Evolutionary conservation across 1,140 invertebrate genomes (phyloP), one percentile per base, ranked within the genome.

Genomic region (Coenobita brevimanus): DNA sequence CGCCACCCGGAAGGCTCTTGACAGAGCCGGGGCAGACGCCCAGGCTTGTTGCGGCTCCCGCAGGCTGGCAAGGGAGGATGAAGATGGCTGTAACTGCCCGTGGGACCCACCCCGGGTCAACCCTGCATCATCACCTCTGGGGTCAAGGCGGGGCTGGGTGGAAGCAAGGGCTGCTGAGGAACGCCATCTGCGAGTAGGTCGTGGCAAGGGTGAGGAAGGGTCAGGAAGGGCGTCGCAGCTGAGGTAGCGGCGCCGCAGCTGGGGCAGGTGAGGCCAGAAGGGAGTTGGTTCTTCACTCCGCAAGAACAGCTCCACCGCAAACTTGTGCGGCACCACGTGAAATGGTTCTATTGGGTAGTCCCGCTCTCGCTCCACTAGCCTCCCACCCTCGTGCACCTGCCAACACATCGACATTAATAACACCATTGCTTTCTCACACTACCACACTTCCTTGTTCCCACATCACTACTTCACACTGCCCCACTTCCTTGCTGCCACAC

Each of bases 261-360:
- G 73, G 0, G 89, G 89, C 33, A 73, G 54, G 36, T 90, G 71
- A 10, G 75, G 54, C 89, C 85, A 88, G 82, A 90, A 88, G 17
- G 78, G 46, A 2, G 82, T 41, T 0, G 85, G n/a, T 50, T 82
- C 36, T 30, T 84, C 86, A 27, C 41, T 64, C n/a, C 67, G 21
- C 60, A 90, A 36, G 67, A 90, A 90, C 10, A 90, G 33, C 46
- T 90, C 89, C 10, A 90, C 80, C 0, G 73, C 84, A 33, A 83
- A 83, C 33, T 84, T 76, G 76, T 90, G 89, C 6, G 89, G 89
- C 3, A 82, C 82, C n/a, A 90, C 71, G 81, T 88, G 86, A 81
- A 90, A 90, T 21, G 89, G 81, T 62, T 90, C 89, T 24, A 90
- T 85, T 46, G 54, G 76, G 46, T 84, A 85, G 43, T 90, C 89